Conservation (phyloP, 2,797 vertebrate species). For the Enteromius trimaculatus region DNA sequence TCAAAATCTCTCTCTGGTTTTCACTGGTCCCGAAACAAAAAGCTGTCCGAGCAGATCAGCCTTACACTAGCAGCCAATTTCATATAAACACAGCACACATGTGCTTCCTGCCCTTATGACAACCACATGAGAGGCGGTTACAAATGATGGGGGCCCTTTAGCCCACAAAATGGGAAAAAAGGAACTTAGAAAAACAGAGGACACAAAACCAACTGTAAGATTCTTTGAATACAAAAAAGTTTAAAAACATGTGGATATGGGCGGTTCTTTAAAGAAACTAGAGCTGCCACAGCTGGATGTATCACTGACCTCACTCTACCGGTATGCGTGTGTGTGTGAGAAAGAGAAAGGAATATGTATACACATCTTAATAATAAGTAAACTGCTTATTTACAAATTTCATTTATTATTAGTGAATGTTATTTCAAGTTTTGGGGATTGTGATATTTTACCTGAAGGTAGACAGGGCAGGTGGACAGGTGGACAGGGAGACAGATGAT, state of each 20-base stretch:
- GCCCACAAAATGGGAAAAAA: not conserved
- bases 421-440: too few species aligned
- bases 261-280: conserved; percentile 3
- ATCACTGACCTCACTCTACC: conserved; percentile 38
- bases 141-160: not conserved
- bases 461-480: too few species aligned
- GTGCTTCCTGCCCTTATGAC: conserved; percentile 11
- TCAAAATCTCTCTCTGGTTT: not conserved
- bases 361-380: too few species aligned
- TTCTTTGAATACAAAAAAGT: not conserved
- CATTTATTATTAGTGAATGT: too few species aligned
- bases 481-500: too few species aligned
- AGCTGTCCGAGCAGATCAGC: conserved; percentile 7
- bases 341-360: not conserved
- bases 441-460: too few species aligned
- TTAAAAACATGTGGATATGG: conserved; percentile 29
- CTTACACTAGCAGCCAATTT: not conserved
- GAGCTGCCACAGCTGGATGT: conserved; percentile 15
- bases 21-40: not conserved
- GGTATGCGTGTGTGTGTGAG: conserved; percentile 5
- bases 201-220: not conserved
- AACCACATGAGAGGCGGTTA: conserved; percentile 4
- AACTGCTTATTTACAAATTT: too few species aligned
- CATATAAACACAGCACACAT: conserved; percentile 22
- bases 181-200: not conserved